phyloP scores from a whole-genome alignment of 2,797 vertebrate genomes.

The Vultur gryphus region DNA sequence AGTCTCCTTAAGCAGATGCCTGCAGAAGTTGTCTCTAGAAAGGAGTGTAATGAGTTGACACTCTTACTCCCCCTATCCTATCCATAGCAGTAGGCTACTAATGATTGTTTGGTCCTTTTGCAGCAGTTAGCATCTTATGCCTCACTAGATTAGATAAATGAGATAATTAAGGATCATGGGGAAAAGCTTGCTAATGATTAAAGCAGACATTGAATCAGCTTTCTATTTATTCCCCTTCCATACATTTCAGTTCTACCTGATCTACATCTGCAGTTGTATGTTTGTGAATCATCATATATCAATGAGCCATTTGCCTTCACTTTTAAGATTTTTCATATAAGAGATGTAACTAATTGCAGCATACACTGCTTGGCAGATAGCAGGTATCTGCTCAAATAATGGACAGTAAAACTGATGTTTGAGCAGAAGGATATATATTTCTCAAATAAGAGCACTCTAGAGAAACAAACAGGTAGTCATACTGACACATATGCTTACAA shows the following conservation, averaged over 20 bases:
- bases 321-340: not conserved
- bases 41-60: not conserved
- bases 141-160: constrained; percentile 56
- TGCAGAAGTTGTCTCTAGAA: not conserved
- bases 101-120: not conserved
- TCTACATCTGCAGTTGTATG: not conserved
- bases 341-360: not conserved
- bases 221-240: not conserved
- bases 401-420: not conserved
- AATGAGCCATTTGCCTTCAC: not conserved
- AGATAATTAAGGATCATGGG: constrained; percentile 42
- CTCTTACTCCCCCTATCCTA: not conserved
- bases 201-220: not conserved
- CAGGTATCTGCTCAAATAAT: not conserved
- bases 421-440: not conserved
- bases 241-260: not conserved
- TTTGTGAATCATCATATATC: not conserved
- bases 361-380: not conserved
- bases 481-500: not conserved
- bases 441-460: not conserved
- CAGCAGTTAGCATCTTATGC: constrained; percentile 35
- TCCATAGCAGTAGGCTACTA: not conserved
- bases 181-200: constrained; percentile 27
- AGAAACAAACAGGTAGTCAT: not conserved
- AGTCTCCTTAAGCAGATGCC: not conserved